phyloP scores from a whole-genome alignment of 2,113 vertebrate genomes.

The Micronycteris hirsuta region DNA sequence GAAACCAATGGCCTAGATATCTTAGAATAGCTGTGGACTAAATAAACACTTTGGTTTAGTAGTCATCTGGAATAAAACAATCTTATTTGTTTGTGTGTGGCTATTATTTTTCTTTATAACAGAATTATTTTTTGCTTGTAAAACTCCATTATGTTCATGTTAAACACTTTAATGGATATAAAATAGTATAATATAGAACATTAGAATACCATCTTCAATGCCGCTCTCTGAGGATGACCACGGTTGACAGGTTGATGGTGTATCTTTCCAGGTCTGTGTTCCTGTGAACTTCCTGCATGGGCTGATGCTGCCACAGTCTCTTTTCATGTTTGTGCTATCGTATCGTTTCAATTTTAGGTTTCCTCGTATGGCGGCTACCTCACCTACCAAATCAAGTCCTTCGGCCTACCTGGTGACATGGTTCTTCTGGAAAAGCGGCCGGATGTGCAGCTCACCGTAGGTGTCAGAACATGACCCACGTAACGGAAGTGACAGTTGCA shows the following conservation, averaged over 20 bases:
- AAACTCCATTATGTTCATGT: neutral
- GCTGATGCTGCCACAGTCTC: neutral
- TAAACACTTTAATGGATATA: neutral
- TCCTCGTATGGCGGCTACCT: conserved; percentile 95
- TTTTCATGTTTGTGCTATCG: neutral
- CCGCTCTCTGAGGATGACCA: too few species aligned
- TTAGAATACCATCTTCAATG: neutral
- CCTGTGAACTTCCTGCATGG: neutral
- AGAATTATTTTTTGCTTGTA: neutral
- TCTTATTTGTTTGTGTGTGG: neutral
- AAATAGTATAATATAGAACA: neutral
- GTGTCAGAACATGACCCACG: conserved; percentile 10
- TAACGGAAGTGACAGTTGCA: neutral
- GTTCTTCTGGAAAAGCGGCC: conserved; percentile 84
- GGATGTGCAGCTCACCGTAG: conserved; percentile 87
- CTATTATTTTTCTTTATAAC: neutral
- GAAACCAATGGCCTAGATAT: neutral
- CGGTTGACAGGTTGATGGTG: neutral
- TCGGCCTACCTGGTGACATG: conserved; percentile 94
- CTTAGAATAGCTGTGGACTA: neutral
- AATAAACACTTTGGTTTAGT: neutral
- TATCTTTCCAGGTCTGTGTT: neutral
- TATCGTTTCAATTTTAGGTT: conserved; percentile 81
- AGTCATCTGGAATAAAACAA: neutral
- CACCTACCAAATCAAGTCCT: conserved; percentile 93